These are phyloP conservation scores for Mylabris sibirica DNA, from an alignment of 2,888 invertebrate species.

Conservation along the genomic window DNA sequence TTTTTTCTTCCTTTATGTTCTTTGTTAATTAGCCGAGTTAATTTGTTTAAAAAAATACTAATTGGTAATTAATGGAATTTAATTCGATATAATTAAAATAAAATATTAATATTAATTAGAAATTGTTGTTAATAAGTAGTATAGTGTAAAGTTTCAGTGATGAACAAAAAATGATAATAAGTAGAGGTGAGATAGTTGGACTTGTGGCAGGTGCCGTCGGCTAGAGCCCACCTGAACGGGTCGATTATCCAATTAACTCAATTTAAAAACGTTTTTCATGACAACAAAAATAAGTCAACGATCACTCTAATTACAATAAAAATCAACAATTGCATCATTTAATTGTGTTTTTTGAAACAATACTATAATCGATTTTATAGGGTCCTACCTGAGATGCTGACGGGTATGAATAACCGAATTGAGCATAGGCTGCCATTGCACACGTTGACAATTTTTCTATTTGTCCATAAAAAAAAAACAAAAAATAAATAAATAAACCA, in stretches of 20 bases:
- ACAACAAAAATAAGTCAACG: background rate
- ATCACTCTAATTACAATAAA: background rate
- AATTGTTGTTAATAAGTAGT: background rate
- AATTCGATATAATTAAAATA: background rate
- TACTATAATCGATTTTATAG: background rate
- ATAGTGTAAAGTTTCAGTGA: background rate
- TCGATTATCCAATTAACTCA: slow-evolving; percentile 25
- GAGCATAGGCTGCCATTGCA: slow-evolving; percentile 82
- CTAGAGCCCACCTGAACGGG: slow-evolving; percentile 21
- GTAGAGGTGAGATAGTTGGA: background rate
- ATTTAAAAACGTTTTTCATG: background rate
- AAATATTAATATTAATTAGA: slow-evolving; percentile 8
- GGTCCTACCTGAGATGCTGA: slow-evolving; percentile 86
- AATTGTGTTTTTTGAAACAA: background rate
- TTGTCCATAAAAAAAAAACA: slow-evolving; percentile 28
- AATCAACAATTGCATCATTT: slow-evolving; percentile 2
- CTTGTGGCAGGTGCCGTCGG: slow-evolving; percentile 28
- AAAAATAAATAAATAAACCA: slow-evolving; percentile 26
- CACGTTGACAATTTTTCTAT: slow-evolving; percentile 31
- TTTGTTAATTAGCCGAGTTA: background rate
- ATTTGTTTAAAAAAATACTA: background rate
- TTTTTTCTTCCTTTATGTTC: background rate
- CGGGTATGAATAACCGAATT: slow-evolving; percentile 92
- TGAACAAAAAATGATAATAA: background rate
- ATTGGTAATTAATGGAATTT: background rate